Evolutionary conservation across 92 coral and sea anemone genomes (phyloP), one percentile per base, ranked within the genome.

Genomic region (Porites divaricata): DNA sequence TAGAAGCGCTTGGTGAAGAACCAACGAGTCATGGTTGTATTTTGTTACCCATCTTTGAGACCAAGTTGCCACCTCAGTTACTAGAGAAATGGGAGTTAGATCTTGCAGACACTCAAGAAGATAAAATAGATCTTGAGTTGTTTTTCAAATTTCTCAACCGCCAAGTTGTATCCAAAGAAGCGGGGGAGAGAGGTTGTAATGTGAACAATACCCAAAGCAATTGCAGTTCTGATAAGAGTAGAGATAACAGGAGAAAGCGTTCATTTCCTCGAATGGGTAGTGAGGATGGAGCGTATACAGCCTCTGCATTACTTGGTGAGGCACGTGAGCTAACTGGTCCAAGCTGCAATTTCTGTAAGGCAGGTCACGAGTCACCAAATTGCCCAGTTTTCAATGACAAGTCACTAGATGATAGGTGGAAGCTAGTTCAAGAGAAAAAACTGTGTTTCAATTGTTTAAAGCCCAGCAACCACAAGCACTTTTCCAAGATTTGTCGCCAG

Each of bases 11-110:
- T 63, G 76, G 85, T 8, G 91, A 88, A 83, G 26, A 45, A 50
- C 87, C 87, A 57, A 53, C 6, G 70, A 54, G 63, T 17, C 91
- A 88, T 67, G 87, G 82, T 3, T 82, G 88, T 68, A 82, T 88
- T 62, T 54, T 88, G 83, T 52, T 81, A 15, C 88, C 84, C 56
- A 59, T 88, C 54, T 75, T 88, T 64, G 83, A 88, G 76, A 20
- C 41, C 49, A 88, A 83, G 67, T 84, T 88, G 20, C 84, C 91
- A 1, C 82, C 84, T 56, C 70, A 57, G 67, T 23, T 81, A 21
- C n/a, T 49, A n/a, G 85, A 83, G 9, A 88, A 76, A 45, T 88
- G 85, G 88, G 80, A 88, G 28, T 83, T 83, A 54, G 88, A 83
- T 49, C 80, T 88, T 2, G 83, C 88, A 45, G 92, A 89, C 76